These are phyloP conservation scores for Protobothrops mucrosquamatus DNA, from an alignment of 2,113 vertebrate genomes.

Conservation along the genomic window DNA sequence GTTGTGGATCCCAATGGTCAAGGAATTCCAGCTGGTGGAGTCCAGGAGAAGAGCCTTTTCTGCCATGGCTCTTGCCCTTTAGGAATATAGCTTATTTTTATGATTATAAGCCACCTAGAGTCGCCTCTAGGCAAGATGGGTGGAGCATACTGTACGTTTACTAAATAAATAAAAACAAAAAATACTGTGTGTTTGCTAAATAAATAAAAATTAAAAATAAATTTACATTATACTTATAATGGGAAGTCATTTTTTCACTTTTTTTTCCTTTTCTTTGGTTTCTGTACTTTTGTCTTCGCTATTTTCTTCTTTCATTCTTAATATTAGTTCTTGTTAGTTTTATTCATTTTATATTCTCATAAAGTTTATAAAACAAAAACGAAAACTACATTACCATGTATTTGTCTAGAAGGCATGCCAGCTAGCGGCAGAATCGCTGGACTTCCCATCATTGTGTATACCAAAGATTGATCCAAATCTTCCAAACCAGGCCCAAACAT, in stretches of 20 bases:
- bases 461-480: constrained; percentile 86
- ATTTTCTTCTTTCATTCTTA: neutral
- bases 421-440: constrained; percentile 80
- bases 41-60: neutral
- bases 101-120: neutral
- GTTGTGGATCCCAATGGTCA: neutral
- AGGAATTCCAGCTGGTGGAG: neutral
- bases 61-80: neutral
- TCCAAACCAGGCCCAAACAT: constrained; percentile 96
- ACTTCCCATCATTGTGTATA: constrained; percentile 84
- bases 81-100: neutral
- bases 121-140: neutral
- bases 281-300: neutral
- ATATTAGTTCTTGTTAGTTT: neutral
- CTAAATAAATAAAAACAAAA: neutral
- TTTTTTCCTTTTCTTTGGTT: neutral
- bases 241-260: neutral
- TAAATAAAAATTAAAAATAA: neutral
- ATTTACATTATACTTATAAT: neutral
- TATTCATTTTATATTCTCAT: neutral
- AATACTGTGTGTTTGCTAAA: neutral
- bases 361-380: neutral
- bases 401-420: constrained; percentile 82
- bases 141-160: neutral
- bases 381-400: constrained; percentile 77